A percentile compares a stretch with the other conserved stretches of the same genome.
Evolutionary conservation across 1,140 invertebrate species (phyloP).

Genomic region (Temnothorax curvispinosus): DNA sequence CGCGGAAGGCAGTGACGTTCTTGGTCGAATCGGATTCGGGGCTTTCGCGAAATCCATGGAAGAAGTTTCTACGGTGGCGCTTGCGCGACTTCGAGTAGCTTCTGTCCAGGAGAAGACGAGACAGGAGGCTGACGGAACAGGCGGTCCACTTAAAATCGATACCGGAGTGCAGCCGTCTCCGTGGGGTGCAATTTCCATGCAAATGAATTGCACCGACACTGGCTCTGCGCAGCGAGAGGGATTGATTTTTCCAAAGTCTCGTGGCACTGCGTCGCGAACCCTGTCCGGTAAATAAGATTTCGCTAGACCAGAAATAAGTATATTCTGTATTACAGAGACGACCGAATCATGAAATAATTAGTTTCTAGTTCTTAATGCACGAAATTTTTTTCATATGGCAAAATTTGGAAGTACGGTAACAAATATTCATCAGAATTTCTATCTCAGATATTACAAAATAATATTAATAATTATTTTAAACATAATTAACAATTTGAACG

Average conservation of each 20-base stretch:
- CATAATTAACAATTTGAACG: not conserved
- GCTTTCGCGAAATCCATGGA: slow-evolving; percentile 44
- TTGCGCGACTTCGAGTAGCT: slow-evolving; percentile 81
- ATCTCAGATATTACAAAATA: not conserved
- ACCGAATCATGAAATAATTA: not conserved
- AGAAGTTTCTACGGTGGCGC: slow-evolving; percentile 72
- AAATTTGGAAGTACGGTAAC: not conserved
- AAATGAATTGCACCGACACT: slow-evolving; percentile 83
- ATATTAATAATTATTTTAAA: slow-evolving; percentile 9
- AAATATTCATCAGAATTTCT: not conserved
- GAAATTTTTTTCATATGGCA: not conserved
- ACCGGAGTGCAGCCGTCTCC: slow-evolving; percentile 81
- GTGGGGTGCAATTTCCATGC: slow-evolving; percentile 83
- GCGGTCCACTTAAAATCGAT: slow-evolving; percentile 85
- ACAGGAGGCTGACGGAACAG: slow-evolving; percentile 83
- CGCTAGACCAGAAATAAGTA: slow-evolving; percentile 11
- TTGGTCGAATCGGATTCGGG: slow-evolving; percentile 46
- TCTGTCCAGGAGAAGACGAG: slow-evolving; percentile 84
- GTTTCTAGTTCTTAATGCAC: not conserved
- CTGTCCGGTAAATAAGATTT: slow-evolving; percentile 64
- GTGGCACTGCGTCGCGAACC: slow-evolving; percentile 25
- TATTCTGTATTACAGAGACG: not conserved
- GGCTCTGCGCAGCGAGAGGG: slow-evolving; percentile 68
- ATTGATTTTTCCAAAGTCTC: slow-evolving; percentile 83
- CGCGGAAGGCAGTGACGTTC: slow-evolving; percentile 1